Base-by-base conservation (phyloP, 2,888 invertebrate species). In the Epirrhoe alternata region DNA sequence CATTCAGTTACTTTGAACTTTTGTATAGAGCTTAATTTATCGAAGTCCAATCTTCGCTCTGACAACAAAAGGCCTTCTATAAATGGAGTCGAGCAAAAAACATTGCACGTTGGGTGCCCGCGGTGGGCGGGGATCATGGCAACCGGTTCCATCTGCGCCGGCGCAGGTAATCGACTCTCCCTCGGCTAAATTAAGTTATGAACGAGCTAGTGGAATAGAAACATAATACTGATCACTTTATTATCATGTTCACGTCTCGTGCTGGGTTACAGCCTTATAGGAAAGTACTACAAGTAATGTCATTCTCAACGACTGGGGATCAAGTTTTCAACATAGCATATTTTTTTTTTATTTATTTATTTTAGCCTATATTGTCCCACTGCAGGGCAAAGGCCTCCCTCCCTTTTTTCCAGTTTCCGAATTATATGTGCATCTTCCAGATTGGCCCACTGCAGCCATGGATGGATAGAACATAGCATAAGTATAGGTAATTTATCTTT, bases 81-180 rank as follows among this genome's bases (percentile, higher is more conserved):
- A 80, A 77, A 74, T 70, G 72, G 71, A 66, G 51, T 66, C 54
- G 77, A 87, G 86, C 87, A 90, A 90, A 90, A 91, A 91, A 87
- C 79, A 81, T 82, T 84, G 84, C 82, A 80, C 79, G 84, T 80
- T 87, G 85, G 85, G 88, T 86, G 86, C 85, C 77, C 45, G 57
- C 73, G 78, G 78, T 71, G 79, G 72, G 75, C 77, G 78, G 74
- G 82, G 84, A 85, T 85, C 85, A 74, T 81, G 83, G 81, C 78
- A 88, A 92, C 92, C 92, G 92, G 93, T 86, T 85, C 79, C 77
- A 51, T 78, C 86, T 85, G 90, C 89, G 87, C 87, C 76, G 76
- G 90, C 92, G 89, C 92, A 92, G 92, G 91, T 90, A 92, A 91
- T 86, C 87, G 88, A 87, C 88, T 88, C 83, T 76, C 74, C 74